Base-by-base conservation (phyloP, 2,113 vertebrate species). In the Hirundichthys speculiger region DNA sequence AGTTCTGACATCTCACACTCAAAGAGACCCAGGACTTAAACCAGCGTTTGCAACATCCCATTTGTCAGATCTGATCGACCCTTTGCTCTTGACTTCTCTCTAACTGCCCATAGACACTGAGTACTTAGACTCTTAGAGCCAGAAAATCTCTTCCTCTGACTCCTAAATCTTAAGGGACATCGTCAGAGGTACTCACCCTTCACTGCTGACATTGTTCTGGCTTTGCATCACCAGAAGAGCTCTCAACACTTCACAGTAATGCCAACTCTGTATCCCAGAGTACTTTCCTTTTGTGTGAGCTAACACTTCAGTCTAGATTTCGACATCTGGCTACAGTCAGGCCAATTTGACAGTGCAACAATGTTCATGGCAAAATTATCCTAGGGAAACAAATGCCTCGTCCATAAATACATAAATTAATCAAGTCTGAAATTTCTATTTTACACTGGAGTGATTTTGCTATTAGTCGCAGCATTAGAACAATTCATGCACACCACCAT, bases 351-450 rank as follows among this genome's bases (percentile, higher is more conserved):
- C 66, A 58, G 52, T 81, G 78, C 74, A 27, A 79, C 84, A 90
- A 88, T 73, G 73, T 27, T 70, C 69, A 69, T 80, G 84, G 87
- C 79, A 77, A 84, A 89, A 88, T 85, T 75, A 82, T 88, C 82
- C 80, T 54, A 14, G 47, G 65, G 75, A 82, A 75, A 86, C 79
- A 71, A 84, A 88, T 40, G 76, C 70, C 45, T 84, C 74, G 63
- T 84, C 80, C 87, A 89, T 92, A 90, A 92, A 92, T 91, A 85
- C 90, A 92, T 91, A 92, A 92, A 94, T 93, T 93, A 91, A 92
- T 93, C 90, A 91, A 89, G 84, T 90, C 85, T 86, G 86, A 92
- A 93, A 93, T 93, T 92, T 93, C 87, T 90, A 93, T 94, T 94
- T 94, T 93, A 93, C 92, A 93, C 89, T 79, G 87, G 87, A 82